A percentile compares a stretch with the other conserved stretches of the same genome.
phyloP scores from a whole-genome alignment of 2,888 invertebrate species.

The Lithophane leautieri region DNA sequence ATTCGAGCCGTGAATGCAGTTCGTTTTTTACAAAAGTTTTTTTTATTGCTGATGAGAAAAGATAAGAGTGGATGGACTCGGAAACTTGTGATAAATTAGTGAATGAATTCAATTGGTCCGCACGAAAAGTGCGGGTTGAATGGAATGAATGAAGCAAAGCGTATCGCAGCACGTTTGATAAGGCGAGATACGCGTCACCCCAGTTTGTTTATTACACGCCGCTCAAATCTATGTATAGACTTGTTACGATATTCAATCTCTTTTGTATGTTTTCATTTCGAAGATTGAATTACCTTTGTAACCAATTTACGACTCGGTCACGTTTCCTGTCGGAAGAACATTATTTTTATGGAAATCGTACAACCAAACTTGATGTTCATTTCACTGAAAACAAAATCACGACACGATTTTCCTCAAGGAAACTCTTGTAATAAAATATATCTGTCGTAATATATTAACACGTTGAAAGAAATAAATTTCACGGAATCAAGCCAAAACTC shows the following conservation, averaged over 20 bases:
- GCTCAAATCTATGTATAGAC: constrained; percentile 75
- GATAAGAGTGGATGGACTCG: constrained; percentile 29
- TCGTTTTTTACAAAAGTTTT: constrained; percentile 56
- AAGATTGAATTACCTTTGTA: constrained; percentile 76
- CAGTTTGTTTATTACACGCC: constrained; percentile 23
- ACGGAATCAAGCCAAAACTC: constrained; percentile 76
- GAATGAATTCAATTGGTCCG: constrained; percentile 35
- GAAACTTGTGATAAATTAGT: constrained; percentile 37
- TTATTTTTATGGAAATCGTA: constrained; percentile 56
- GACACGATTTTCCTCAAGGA: constrained; percentile 49
- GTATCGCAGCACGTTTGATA: constrained; percentile 9
- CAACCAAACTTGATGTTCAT: constrained; percentile 44
- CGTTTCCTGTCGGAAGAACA: constrained; percentile 66
- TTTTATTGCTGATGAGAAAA: constrained; percentile 50
- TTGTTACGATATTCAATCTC: constrained; percentile 73
- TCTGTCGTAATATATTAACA: constrained; percentile 67
- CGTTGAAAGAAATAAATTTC: constrained; percentile 74
- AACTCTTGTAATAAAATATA: constrained; percentile 59
- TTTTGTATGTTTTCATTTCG: constrained; percentile 74
- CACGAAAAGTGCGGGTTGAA: constrained; percentile 14
- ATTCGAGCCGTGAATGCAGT: constrained; percentile 65
- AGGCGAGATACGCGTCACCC: constrained; percentile 16
- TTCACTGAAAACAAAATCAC: constrained; percentile 55
- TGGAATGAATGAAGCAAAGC: constrained; percentile 21
- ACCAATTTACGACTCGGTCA: constrained; percentile 70